Conservation (phyloP, 2,113 vertebrate species). For the Cinclus cinclus region DNA sequence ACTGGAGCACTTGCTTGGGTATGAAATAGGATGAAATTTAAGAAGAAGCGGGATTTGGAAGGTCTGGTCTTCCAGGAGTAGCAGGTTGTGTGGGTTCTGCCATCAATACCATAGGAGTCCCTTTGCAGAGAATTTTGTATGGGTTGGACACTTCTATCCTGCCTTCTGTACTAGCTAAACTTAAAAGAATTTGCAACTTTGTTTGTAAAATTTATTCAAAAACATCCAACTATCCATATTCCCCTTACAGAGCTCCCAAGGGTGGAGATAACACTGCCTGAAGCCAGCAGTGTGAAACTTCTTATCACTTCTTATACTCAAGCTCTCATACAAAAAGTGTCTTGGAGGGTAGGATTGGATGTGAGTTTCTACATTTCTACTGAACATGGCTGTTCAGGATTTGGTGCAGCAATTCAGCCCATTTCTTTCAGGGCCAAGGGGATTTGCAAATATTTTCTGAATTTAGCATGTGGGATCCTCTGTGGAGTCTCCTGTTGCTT, state of each 20-base stretch:
- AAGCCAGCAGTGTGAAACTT: neutral
- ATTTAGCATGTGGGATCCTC: neutral
- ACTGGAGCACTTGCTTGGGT: neutral
- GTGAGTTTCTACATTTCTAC: neutral
- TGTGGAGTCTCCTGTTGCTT: neutral
- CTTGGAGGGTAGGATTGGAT: neutral
- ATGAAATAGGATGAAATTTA: neutral
- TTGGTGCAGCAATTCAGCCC: neutral
- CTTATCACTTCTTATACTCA: neutral
- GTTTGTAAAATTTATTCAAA: neutral
- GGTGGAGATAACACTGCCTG: neutral
- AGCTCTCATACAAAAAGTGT: neutral
- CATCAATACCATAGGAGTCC: neutral
- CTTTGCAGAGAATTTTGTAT: neutral
- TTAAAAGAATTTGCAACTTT: neutral
- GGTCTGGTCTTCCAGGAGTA: neutral
- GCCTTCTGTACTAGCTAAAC: neutral
- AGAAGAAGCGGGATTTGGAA: neutral
- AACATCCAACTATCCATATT: neutral
- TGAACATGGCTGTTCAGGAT: fast-evolving
- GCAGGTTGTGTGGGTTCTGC: neutral
- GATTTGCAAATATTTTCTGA: neutral
- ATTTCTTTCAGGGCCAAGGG: neutral
- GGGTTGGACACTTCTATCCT: fast-evolving
- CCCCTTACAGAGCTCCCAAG: neutral